Base-by-base conservation (phyloP, 2,113 vertebrate species). In the Ceyx melanurus region DNA sequence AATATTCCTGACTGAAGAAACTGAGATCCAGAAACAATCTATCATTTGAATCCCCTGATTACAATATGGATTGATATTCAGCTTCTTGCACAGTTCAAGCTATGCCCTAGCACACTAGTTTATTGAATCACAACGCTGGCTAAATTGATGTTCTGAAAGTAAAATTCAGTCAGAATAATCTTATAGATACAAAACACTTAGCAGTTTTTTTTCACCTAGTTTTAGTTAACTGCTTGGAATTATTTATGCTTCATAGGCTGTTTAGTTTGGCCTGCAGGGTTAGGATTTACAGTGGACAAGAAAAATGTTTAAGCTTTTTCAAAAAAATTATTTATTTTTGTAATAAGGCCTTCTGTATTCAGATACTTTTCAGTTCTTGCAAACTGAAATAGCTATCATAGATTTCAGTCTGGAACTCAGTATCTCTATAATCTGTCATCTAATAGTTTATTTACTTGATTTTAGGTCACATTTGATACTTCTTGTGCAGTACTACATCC, bases 1-100 rank as follows among this genome's bases (percentile, higher is more conserved):
- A 97, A 94, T 97, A 96, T 96, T 97, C 94, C 96, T 96, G 95
- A 93, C 93, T 95, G 73, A 82, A 96, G 96, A 96, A 96, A 95
- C 82, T 97, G 79, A 94, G 80, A 97, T 94, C 75, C 91, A 96
- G 94, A 97, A 97, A 97, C 90, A 94, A 95, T 96, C 86, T 96
- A 86, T 97, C 92, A 92, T 97, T 96, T 97, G 90, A 97, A 96
- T 96, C 46, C 95, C 78, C 10, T 94, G 92, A 94, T 97, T 97
- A 89, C 96, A 97, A 94, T 96, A 90, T 62, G 90, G 93, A 94
- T 96, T 96, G 93, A 89, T 97, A 95, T 87, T 96, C 90, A 93
- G 70, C 81, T 95, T 97, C 74, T 92, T 96, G 91, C 92, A 91
- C 64, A 95, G 81, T 91, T 97, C 87, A 93, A 94, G 74, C 84